Evolutionary conservation across 2,888 invertebrate species (phyloP), one percentile per base, ranked within the genome.

Genomic region (Orthonychiurus folsomi): DNA sequence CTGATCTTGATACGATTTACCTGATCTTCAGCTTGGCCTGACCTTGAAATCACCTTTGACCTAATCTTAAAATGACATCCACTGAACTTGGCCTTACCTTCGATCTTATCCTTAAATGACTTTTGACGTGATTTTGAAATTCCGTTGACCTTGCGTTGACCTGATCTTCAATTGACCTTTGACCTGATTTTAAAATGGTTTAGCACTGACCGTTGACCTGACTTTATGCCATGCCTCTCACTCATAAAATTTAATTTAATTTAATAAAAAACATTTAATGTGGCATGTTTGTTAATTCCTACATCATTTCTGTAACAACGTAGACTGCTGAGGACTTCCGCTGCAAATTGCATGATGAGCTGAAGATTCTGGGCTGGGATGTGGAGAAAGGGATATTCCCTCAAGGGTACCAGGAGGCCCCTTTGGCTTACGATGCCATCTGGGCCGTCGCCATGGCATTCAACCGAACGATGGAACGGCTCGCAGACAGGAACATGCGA

Each of bases 401-500:
- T 2, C 92, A 91, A 77, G 95, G 96, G 15, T 95, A 95, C 79
- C 92, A 93, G 76, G 99, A 99, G 79, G 97, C 99, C 5, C 99
- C 99, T 0, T 79, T 99, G 62, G 99, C 99, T 55, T 99, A 99
- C 77, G 99, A 99, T 79, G 99, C 99, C 12, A 93, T 99, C 57
- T 99, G 99, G 99, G 93, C 97, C 50, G 88, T 97, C 37, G 97
- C 97, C 50, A 80, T 99, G 75, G 93, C 99, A 20, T 91, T 99
- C 76, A 96, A 99, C 79, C 94, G 93, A 79, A 95, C 97, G 24
- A 92, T 93, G 86, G 87, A 88, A 73, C 86, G 88, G 69, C 82
- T 97, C 61, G 84, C 85, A 72, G 85, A 86, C 74, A 83, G 83
- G 67, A 89, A 89, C 26, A 85, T 88, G 75, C 88, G 87, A 72